Base-by-base conservation (phyloP, 2,113 vertebrate species). In the Pongo abelii region DNA sequence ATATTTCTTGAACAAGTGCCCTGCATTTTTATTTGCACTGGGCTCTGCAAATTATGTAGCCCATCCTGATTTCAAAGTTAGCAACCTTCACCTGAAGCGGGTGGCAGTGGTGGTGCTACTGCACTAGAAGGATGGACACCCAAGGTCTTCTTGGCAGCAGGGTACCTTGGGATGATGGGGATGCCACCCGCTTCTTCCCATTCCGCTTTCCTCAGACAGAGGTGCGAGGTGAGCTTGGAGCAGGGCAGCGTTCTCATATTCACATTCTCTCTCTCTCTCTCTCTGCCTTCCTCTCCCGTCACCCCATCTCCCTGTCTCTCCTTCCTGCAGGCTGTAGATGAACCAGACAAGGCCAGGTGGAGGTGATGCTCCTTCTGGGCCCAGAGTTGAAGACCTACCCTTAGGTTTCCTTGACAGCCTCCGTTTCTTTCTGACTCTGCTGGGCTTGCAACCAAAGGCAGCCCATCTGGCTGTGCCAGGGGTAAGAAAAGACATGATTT, bases 71-170 rank as follows among this genome's bases (percentile, higher is more conserved):
- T 72, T 81, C 10, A 27, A 87, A 87, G 40, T 70, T 30, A 55
- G 32, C 0, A 52, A 83, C 43, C 5, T 70, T 80, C 10, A 5
- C 11, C 18, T 9, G 50, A 59, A 67, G 35, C 9, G 17, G 11
- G 48, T 14, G 20, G 5, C 1, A 18, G 2, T 25, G 84, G 46
- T 18, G 17, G n/a, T 9, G 22, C 32, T 43, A 11, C 57, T 3
- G 4, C 22, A 23, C 32, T 0, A 3, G 11, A 32, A 50, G 23
- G 40, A n/a, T 2, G 3, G 43, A 50, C 14, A 25, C 12, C 48
- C 4, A 20, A 6, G 40, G 38, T 57, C 72, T 57, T 48, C 74
- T 67, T 46, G 69, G 61, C 22, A 79, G 57, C 9, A 20, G 43
- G 16, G 20, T 69, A 79, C 25, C 48, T 52, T 27, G 23, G 43